Evolutionary conservation across 2,113 vertebrate genomes (phyloP).

Genomic region (Chaetura pelagica): DNA sequence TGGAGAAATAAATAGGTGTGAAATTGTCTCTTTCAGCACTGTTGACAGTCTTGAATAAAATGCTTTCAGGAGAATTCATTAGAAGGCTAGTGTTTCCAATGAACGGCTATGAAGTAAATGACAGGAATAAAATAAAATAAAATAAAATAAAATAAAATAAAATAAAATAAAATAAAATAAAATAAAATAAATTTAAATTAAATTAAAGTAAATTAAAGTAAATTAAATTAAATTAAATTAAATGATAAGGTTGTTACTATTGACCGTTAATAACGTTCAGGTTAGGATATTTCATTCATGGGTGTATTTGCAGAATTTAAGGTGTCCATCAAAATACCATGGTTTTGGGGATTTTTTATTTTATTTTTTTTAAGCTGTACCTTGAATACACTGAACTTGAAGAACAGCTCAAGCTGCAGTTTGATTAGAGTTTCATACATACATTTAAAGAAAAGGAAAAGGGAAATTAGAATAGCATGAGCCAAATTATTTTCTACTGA

Average conservation of each 20-base stretch:
- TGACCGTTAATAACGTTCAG: neutral
- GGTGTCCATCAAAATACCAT: neutral
- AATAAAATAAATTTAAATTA: no score
- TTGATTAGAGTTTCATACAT: neutral
- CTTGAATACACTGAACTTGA: neutral
- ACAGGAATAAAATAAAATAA: neutral
- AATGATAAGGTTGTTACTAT: neutral
- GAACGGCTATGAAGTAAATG: neutral
- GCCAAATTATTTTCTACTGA: neutral
- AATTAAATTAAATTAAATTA: no score
- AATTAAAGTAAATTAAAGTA: no score
- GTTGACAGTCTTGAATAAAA: neutral
- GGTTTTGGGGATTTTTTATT: fast-evolving
- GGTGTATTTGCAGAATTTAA: neutral
- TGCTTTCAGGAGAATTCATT: neutral
- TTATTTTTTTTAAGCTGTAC: neutral
- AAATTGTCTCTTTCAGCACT: neutral
- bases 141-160: no score
- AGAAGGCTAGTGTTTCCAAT: neutral
- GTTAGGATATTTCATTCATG: neutral
- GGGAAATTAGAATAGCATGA: neutral
- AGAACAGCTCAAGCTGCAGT: neutral
- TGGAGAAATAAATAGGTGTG: neutral
- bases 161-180: no score
- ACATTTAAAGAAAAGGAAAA: neutral